phyloP scores from a whole-genome alignment of 2,888 invertebrate genomes.

The Hypomecis punctinalis region DNA sequence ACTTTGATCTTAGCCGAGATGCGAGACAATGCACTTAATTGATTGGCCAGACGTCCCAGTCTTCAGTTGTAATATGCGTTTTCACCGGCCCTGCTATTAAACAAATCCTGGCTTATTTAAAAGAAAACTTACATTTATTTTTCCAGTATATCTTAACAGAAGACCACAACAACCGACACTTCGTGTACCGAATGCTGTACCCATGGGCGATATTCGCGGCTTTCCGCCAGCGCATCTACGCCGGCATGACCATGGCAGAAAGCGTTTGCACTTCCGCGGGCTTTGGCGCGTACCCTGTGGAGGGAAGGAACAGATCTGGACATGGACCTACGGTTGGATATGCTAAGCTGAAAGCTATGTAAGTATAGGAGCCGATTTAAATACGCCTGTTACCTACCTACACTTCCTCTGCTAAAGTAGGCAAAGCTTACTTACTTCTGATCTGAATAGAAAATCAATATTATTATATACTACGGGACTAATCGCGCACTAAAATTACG shows the following conservation, averaged over 20 bases:
- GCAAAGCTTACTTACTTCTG: no score
- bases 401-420: not conserved
- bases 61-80: no score
- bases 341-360: conserved; percentile 78
- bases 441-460: no score
- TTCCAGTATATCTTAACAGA: conserved; percentile 92
- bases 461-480: no score
- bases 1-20: no score
- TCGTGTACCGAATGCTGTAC: conserved; percentile 92
- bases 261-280: conserved; percentile 97
- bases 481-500: no score
- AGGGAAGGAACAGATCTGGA: conserved; percentile 90
- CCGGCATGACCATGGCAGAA: conserved; percentile 95
- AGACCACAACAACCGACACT: conserved; percentile 89
- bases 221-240: conserved; percentile 95
- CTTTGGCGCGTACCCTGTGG: conserved; percentile 95
- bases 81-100: no score
- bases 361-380: no score
- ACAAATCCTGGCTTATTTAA: no score
- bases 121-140: conserved; percentile 10
- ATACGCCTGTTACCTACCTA: conserved; percentile 1
- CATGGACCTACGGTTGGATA: conserved; percentile 93
- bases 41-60: no score
- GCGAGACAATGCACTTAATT: no score
- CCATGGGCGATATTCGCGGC: conserved; percentile 94